Evolutionary conservation across 2,888 invertebrate species (phyloP), one percentile per base, ranked within the genome.

Genomic region (Cheiracanthium punctorium): DNA sequence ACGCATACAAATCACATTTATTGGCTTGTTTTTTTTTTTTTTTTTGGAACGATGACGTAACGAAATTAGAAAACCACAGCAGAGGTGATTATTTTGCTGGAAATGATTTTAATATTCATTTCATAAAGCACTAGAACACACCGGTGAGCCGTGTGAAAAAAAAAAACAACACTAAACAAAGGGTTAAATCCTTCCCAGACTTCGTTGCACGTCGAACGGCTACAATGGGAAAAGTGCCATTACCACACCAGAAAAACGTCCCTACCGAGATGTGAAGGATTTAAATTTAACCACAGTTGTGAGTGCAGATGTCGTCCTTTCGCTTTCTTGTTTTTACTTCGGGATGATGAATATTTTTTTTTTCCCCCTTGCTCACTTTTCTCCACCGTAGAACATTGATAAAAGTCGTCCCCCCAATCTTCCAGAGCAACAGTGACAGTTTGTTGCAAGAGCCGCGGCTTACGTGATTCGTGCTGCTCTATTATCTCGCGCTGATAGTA

Each of bases 201-300:
- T n/a, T n/a, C n/a, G n/a, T n/a, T n/a, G n/a, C n/a, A n/a, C n/a
- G n/a, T n/a, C 41, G 8, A 37, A 8, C n/a, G 20, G 8, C 69
- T 33, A n/a, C 32, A 33, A 24, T 20, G 14, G 48, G 75, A 48
- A 70, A 32, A 71, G 17, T 76, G 82, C 76, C 71, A 82, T 71
- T 32, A 43, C 70, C 12, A 71, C 73, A 30, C 52, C 65, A 28
- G 74, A 48, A 81, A 81, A 74, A 81, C 73, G 73, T 69, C 73
- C 72, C n/a, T 41, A 28, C 29, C 10, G 29, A 82, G 41, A 77
- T 65, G 71, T 72, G 75, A 82, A 71, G 33, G 71, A 76, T 82
- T 82, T 82, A 82, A 82, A 71, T 82, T 82, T 82, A 82, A 82
- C 82, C 82, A 76, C 70, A 77, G 82, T 82, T 72, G 76, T 76